Percentiles rank a stretch among this genome's conserved stretches.
phyloP scores from a whole-genome alignment of 2,113 vertebrate species.

The Callocephalon fimbriatum region DNA sequence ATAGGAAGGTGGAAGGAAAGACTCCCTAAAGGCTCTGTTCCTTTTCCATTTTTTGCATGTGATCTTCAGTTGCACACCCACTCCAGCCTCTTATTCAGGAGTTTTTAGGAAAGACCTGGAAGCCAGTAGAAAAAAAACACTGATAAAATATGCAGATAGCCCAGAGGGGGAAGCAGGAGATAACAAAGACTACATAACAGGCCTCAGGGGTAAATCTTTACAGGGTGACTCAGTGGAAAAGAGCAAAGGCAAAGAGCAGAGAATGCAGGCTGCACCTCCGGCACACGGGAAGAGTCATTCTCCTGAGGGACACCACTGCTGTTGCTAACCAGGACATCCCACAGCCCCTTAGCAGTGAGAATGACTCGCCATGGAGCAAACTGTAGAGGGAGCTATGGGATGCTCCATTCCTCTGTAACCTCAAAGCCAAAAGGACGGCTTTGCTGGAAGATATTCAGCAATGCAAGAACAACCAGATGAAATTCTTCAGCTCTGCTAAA shows the following conservation, averaged over 20 bases:
- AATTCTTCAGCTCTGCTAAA: neutral
- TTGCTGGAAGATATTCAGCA: neutral
- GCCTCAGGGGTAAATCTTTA: neutral
- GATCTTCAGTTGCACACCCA: neutral
- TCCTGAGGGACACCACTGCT: rapidly evolving
- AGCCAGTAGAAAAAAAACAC: neutral
- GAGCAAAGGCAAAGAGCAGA: neutral
- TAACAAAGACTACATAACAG: neutral
- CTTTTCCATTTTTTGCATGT: neutral
- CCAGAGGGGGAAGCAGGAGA: neutral
- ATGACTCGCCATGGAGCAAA: neutral
- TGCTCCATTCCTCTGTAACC: neutral
- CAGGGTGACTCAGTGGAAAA: neutral
- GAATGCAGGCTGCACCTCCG: neutral
- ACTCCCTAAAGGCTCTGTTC: neutral
- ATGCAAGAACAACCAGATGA: neutral
- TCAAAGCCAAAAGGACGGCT: neutral
- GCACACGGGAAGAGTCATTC: neutral
- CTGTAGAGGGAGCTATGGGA: neutral
- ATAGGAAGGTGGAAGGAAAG: neutral
- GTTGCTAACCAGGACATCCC: neutral
- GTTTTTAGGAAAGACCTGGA: neutral
- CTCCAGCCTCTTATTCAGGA: neutral
- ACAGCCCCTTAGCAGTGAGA: neutral
- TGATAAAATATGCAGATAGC: neutral